A percentile compares a stretch with the other conserved stretches of the same genome.
These are phyloP conservation scores for Gallinago nigripennis DNA, from an alignment of 2,797 vertebrate genomes.

Conservation along the genomic window DNA sequence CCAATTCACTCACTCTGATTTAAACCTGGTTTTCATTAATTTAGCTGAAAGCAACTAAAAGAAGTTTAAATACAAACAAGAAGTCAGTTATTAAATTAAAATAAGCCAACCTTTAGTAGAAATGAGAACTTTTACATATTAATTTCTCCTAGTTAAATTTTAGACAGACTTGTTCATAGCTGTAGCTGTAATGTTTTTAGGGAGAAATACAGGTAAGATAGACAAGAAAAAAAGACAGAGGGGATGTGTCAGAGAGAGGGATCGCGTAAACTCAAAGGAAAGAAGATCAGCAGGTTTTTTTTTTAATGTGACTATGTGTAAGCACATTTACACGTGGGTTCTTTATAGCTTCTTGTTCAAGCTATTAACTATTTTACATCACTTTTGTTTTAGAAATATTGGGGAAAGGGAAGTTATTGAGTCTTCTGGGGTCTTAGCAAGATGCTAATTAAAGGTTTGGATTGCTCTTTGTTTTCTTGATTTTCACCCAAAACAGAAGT, in stretches of 20 bases:
- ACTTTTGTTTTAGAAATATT: background rate
- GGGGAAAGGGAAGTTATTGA: background rate
- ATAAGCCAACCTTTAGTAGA: background rate
- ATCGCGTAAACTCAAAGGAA: background rate
- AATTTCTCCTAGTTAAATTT: background rate
- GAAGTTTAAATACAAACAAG: background rate
- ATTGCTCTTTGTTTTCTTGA: background rate
- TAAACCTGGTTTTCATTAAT: background rate
- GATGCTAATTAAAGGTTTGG: background rate
- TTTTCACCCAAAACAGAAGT: background rate
- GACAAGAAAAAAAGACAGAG: background rate
- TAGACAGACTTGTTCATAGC: background rate
- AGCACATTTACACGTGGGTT: background rate
- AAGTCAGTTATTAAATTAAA: background rate
- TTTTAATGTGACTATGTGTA: background rate
- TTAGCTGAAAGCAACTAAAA: background rate
- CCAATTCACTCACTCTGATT: background rate
- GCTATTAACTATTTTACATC: background rate
- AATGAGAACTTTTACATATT: background rate
- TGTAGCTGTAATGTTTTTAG: background rate
- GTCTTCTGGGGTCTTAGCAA: background rate
- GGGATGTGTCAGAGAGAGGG: background rate
- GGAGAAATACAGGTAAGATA: background rate
- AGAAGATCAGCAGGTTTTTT: rapidly evolving
- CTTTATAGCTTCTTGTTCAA: background rate